Percentiles rank a stretch among this genome's conserved stretches.
Conservation (phyloP, 1,140 invertebrate species). For the Tachypleus tridentatus region DNA sequence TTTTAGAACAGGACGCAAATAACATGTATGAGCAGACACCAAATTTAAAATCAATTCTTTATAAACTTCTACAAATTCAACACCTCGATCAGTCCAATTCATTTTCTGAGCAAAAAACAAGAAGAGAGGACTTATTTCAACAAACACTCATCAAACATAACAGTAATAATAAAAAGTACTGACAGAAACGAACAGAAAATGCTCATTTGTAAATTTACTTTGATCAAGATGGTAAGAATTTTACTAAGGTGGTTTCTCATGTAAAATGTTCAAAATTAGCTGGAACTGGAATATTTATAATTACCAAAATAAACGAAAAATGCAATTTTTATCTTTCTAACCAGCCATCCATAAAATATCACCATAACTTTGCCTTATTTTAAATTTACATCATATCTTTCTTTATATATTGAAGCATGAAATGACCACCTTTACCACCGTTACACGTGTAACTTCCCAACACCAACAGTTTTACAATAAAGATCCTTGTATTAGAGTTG, state of each 20-base stretch:
- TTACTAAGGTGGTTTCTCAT: neutral
- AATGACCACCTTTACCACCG: no score
- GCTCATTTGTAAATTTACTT: neutral
- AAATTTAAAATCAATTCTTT: slow-evolving; percentile 16
- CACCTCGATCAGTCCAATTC: slow-evolving; percentile 9
- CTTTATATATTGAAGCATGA: no score
- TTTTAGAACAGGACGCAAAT: slow-evolving; percentile 20
- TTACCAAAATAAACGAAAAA: no score
- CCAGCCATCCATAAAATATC: no score
- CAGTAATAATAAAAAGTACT: neutral
- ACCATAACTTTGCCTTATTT: no score
- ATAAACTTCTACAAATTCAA: slow-evolving; percentile 3
- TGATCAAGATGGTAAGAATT: neutral
- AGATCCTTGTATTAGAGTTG: no score
- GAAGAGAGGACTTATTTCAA: neutral
- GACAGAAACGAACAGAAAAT: neutral
- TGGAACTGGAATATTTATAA: neutral
- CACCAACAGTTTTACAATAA: no score
- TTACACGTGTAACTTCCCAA: no score
- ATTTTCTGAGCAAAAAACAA: slow-evolving; percentile 6
- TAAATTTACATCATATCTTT: no score
- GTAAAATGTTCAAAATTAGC: neutral
- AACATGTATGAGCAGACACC: slow-evolving; percentile 10
- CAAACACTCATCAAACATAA: neutral
- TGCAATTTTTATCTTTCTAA: no score